Evolutionary conservation across 2,888 invertebrate species (phyloP).

Genomic region (Eudemis profundana): DNA sequence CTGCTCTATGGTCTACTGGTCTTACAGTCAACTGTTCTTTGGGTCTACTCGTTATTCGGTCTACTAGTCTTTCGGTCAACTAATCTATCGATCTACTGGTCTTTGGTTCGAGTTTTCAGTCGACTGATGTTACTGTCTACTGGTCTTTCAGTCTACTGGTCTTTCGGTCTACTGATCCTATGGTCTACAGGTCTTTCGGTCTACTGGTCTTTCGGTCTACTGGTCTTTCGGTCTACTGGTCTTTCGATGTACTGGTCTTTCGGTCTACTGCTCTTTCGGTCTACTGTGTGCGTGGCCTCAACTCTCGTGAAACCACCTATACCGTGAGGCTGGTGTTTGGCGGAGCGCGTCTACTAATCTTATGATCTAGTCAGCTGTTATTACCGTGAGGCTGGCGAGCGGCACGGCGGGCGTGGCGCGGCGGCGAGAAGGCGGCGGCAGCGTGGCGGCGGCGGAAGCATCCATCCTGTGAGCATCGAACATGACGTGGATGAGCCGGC

Average conservation of each 20-base stretch:
- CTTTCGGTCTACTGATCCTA: too few relatives aligned
- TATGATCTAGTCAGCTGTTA: too few relatives aligned
- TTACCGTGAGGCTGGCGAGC: conserved; percentile 41
- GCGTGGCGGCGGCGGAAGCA: conserved; percentile 48
- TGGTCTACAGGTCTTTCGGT: background rate
- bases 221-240: background rate
- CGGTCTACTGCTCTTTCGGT: too few relatives aligned
- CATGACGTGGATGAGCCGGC: conserved; percentile 68
- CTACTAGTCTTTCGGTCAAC: too few relatives aligned
- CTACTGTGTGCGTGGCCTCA: too few relatives aligned
- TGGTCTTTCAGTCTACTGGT: too few relatives aligned
- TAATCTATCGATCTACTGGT: too few relatives aligned
- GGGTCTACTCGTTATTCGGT: too few relatives aligned
- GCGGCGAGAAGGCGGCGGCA: conserved; percentile 41
- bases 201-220: background rate
- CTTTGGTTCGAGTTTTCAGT: too few relatives aligned
- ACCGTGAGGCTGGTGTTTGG: background rate
- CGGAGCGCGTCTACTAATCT: too few relatives aligned
- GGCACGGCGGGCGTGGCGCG: conserved; percentile 34
- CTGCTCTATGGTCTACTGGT: background rate
- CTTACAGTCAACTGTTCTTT: background rate
- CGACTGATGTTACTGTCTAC: too few relatives aligned
- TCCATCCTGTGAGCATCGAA: conserved; percentile 58
- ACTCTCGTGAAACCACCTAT: too few relatives aligned
- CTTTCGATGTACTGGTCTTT: background rate